These are phyloP conservation scores for Champsocephalus esox DNA, from an alignment of 2,797 vertebrate genomes.

Conservation along the genomic window DNA sequence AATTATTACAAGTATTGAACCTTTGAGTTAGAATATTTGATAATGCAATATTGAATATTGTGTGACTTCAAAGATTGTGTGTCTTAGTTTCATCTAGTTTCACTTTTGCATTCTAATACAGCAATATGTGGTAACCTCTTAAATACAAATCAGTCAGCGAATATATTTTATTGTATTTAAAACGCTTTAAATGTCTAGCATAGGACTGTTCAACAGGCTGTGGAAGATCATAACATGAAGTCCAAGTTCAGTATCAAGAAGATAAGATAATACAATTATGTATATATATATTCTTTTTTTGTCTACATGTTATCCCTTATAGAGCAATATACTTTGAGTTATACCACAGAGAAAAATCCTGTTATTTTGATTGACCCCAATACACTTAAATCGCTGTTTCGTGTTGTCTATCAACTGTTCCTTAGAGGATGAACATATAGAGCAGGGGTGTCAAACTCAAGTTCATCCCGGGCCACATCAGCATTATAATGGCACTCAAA, in stretches of 20 bases:
- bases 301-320: conserved; percentile 4
- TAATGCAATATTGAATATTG: conserved; percentile 3
- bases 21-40: conserved; percentile 4
- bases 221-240: background rate
- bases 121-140: background rate
- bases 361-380: too few relatives aligned
- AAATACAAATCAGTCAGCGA: background rate
- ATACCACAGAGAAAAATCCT: background rate
- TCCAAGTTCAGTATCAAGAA: background rate
- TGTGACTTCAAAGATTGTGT: background rate
- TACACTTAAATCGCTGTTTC: conserved; percentile 10
- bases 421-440: conserved; percentile 42
- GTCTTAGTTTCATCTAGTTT: conserved; percentile 1
- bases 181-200: conserved; percentile 4
- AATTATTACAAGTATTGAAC: background rate
- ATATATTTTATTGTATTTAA: background rate
- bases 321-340: conserved; percentile 5
- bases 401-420: conserved; percentile 35
- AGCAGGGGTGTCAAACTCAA: background rate
- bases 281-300: background rate
- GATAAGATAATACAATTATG: background rate
- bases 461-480: too few relatives aligned
- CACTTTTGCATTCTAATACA: background rate
- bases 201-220: background rate
- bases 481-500: too few relatives aligned